Base-by-base conservation (phyloP, 2,113 vertebrate genomes). In the Phyllopteryx taeniolatus region DNA sequence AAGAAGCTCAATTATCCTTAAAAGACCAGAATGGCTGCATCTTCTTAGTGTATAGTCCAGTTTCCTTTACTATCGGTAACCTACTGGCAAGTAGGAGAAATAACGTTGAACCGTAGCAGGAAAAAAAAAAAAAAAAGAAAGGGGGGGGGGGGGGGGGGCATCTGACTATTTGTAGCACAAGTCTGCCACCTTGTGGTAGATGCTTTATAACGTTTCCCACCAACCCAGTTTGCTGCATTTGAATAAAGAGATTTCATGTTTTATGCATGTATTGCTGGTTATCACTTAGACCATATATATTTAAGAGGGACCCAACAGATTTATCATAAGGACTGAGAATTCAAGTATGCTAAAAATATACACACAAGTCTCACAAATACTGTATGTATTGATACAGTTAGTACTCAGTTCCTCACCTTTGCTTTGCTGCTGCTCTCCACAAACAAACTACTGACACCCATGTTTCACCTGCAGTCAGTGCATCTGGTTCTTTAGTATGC, bases 161-260 rank as follows among this genome's bases (percentile, higher is more conserved):
- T 42, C 27, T 47, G 8, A 27, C 17, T 35, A 5, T 27, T 13
- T 31, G 33, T 59, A 11, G 19, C 22, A 65, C 44, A 64, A 2
- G 70, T 70, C 85, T 87, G 80, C 84, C 88, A 73, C 71, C 87
- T 79, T 54, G 80, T 89, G 91, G 86, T n/a, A 31, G n/a, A 49
- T 66, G 35, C 19, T 35, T 22, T 10, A 20, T 44, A 65, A 65
- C 33, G 5, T 42, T 43, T 64, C 56, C 12, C 56, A 43, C 15
- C 13, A 62, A 62, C 2, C 13, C 60, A 64, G 19, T 10, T 20
- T 64, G 2, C 8, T 27, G 11, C 42, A 44, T 67, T 22, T 1
- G 11, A 46, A 19, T 63, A 5, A 65, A 44, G 63, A 43, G n/a
- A 19, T 11, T 46, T 64, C 5, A n/a, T 59, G 20, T 27, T 59